Conservation (phyloP, 2,888 invertebrate species). For the Venustoraphidia nigricollis region DNA sequence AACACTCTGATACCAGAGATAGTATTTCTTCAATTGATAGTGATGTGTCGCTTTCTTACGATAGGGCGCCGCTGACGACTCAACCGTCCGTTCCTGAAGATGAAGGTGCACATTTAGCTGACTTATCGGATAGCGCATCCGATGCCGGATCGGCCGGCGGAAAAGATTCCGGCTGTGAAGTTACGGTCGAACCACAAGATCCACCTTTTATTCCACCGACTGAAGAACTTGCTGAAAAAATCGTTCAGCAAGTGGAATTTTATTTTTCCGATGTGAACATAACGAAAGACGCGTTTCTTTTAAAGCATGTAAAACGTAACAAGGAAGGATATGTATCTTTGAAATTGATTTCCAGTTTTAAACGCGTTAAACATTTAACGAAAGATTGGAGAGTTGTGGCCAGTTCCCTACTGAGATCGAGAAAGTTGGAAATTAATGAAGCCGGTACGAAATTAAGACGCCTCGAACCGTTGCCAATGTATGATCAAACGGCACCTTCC, state of each 20-base stretch:
- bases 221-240: conserved; percentile 62
- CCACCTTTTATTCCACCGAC: conserved; percentile 52
- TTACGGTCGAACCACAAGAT: conserved; percentile 35
- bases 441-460: conserved; percentile 80
- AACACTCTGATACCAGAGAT: conserved; percentile 38
- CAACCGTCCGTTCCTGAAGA: conserved; percentile 26
- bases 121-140: conserved; percentile 49
- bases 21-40: conserved; percentile 46
- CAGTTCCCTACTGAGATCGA: conserved; percentile 61
- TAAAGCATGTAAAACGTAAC: conserved; percentile 88
- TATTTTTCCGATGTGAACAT: conserved; percentile 94
- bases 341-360: conserved; percentile 89
- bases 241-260: conserved; percentile 81
- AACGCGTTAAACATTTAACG: conserved; percentile 83
- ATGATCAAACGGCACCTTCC: conserved; percentile 86
- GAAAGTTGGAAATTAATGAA: conserved; percentile 76
- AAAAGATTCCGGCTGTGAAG: conserved; percentile 54
- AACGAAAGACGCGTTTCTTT: conserved; percentile 84
- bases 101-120: conserved; percentile 43
- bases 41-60: conserved; percentile 39
- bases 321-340: conserved; percentile 92
- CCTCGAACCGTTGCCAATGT: conserved; percentile 68
- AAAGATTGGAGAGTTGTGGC: conserved; percentile 91
- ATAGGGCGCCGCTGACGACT: conserved; percentile 18
- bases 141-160: conserved; percentile 46